Percentiles rank a stretch among this genome's conserved stretches.
Evolutionary conservation across 2,888 invertebrate species (phyloP).

Genomic region (Synanthedon myopaeformis): DNA sequence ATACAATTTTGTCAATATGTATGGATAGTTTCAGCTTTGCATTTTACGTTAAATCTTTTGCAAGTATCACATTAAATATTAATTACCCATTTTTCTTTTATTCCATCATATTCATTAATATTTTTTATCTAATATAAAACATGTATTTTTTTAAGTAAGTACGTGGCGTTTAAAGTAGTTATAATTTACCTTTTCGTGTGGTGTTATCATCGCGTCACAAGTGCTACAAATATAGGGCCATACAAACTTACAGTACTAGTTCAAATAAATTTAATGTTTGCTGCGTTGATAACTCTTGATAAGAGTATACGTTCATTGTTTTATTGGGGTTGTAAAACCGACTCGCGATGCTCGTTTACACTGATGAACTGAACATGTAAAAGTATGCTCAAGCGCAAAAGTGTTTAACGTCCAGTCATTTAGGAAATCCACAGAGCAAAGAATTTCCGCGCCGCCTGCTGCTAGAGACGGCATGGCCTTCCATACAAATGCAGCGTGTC

Average conservation of each 20-base stretch:
- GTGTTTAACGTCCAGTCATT: conserved; percentile 9
- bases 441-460: too few species aligned
- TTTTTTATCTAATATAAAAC: not conserved
- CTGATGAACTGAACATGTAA: conserved; percentile 14
- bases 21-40: too few species aligned
- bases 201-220: conserved; percentile 31
- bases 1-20: too few species aligned
- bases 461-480: too few species aligned
- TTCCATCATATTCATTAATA: not conserved
- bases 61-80: too few species aligned
- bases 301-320: conserved; percentile 56
- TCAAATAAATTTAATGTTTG: conserved; percentile 60
- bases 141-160: not conserved
- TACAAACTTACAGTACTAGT: conserved; percentile 51
- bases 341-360: conserved; percentile 19
- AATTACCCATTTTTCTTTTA: too few species aligned
- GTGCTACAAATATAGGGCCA: conserved; percentile 52
- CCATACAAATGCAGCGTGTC: too few species aligned
- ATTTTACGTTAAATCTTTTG: too few species aligned
- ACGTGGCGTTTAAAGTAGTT: not conserved
- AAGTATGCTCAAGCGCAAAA: conserved; percentile 24
- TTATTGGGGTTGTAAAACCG: conserved; percentile 56
- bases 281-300: conserved; percentile 56
- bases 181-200: conserved; percentile 11
- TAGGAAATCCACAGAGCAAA: too few species aligned